Percentiles rank a stretch among this genome's conserved stretches.
These are phyloP conservation scores for Lamproptera curius DNA, from an alignment of 2,888 invertebrate genomes.

Conservation along the genomic window DNA sequence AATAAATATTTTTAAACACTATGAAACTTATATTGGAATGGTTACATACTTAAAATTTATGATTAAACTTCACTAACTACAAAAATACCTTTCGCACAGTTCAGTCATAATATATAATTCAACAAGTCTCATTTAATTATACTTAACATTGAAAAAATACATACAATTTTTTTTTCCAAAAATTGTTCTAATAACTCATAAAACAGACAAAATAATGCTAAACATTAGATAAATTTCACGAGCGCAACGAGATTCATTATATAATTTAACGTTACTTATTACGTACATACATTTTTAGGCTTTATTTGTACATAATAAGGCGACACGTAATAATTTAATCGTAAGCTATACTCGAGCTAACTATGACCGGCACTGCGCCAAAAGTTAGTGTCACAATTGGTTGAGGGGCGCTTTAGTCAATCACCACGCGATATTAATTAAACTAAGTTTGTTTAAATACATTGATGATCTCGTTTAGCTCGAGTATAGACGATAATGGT, in stretches of 20 bases:
- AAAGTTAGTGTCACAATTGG: too few relatives aligned
- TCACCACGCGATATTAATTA: too few relatives aligned
- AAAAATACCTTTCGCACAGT: constrained; percentile 66
- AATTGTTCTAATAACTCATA: neutral
- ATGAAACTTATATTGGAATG: too few relatives aligned
- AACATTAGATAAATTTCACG: neutral
- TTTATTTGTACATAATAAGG: neutral
- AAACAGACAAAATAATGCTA: neutral
- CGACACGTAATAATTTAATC: neutral
- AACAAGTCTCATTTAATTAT: constrained; percentile 16
- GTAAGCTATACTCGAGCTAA: neutral
- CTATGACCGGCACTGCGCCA: too few relatives aligned
- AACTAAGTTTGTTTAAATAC: too few relatives aligned
- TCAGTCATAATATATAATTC: constrained; percentile 44
- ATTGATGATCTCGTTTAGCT: too few relatives aligned
- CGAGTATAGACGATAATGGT: too few relatives aligned
- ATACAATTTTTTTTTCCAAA: constrained; percentile 1
- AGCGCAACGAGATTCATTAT: neutral
- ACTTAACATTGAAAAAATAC: neutral
- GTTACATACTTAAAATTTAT: neutral
- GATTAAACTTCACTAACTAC: constrained; percentile 32
- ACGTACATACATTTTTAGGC: neutral
- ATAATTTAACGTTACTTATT: neutral
- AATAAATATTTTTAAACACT: too few relatives aligned
- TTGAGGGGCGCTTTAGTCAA: too few relatives aligned